Evolutionary conservation across 2,888 invertebrate genomes (phyloP), one percentile per base, ranked within the genome.

Genomic region (Anaspis maculata): DNA sequence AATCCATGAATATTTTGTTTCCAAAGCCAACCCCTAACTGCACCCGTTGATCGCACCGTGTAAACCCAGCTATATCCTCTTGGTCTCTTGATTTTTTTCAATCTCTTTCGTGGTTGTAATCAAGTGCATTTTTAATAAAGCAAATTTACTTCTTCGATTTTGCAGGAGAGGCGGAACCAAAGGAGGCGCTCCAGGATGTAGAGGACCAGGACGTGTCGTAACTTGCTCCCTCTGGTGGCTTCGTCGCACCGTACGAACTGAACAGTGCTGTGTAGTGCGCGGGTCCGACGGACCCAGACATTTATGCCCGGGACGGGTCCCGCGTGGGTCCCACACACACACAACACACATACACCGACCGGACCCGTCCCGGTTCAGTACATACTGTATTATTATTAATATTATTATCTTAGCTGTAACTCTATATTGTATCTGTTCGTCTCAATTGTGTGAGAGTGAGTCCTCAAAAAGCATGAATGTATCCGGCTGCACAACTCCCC

Each of bases 131-230:
- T n/a, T n/a, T n/a, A n/a, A n/a, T n/a, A n/a, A n/a, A n/a, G n/a
- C n/a, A n/a, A n/a, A n/a, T n/a, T n/a, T n/a, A n/a, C n/a, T n/a
- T n/a, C n/a, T n/a, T n/a, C n/a, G n/a, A n/a, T n/a, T n/a, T 72
- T 73, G 16, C 69, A 87, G 89, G 84, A 62, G 89, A 89, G 66
- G 81, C 83, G 50, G 90, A 91, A 71, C 85, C 84, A 61, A 90
- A 89, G 72, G 88, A 87, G 69, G 83, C 83, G 69, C 77, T 88
- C 67, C 88, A 89, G 70, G 92, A 92, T 70, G 87, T 83, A 63
- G 91, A 92, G 69, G 90, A 90, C 70, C 90, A 91, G 72, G 91
- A 91, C 73, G 89, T 89, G 72, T 90, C 90, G 84, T 90, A 90
- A 90, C 62, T 57, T 57, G 51, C 50, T 41, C 11, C 10, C 4